These are phyloP conservation scores for Drosophila punjabiensis DNA, from an alignment of 1,140 invertebrate species.

Conservation along the genomic window DNA sequence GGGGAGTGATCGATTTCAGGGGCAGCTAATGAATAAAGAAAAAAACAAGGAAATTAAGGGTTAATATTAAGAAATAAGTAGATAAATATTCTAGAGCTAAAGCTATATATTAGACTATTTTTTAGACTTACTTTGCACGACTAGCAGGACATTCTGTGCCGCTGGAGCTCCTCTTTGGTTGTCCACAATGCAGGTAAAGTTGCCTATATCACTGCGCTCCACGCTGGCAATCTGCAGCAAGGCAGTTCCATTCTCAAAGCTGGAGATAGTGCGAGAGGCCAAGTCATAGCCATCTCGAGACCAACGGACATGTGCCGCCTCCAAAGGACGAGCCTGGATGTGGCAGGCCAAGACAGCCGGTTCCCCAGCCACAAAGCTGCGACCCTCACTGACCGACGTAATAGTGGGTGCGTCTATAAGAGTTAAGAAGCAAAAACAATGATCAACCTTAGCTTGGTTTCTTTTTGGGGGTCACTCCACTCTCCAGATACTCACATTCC, in stretches of 20 bases:
- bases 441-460: background rate
- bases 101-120: too few species aligned
- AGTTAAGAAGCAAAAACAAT: background rate
- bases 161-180: constrained; percentile 94
- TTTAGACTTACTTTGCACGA: constrained; percentile 92
- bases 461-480: constrained; percentile 4
- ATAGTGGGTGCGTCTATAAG: constrained; percentile 88
- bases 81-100: background rate
- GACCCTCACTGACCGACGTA: constrained; percentile 89
- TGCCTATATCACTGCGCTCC: constrained; percentile 93
- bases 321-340: constrained; percentile 93
- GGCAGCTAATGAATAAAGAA: constrained; percentile 88
- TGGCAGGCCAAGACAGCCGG: constrained; percentile 94
- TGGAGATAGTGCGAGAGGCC: constrained; percentile 87
- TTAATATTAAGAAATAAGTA: too few species aligned
- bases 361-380: constrained; percentile 91
- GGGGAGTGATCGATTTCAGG: constrained; percentile 95
- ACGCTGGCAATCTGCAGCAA: constrained; percentile 92
- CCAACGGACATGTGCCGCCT: constrained; percentile 94
- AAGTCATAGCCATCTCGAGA: constrained; percentile 90
- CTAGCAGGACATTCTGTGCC: constrained; percentile 87
- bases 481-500: constrained; percentile 91
- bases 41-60: background rate
- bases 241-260: constrained; percentile 91
- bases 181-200: constrained; percentile 95